Conservation (phyloP, 2,888 invertebrate species). For the Diogma glabrata region DNA sequence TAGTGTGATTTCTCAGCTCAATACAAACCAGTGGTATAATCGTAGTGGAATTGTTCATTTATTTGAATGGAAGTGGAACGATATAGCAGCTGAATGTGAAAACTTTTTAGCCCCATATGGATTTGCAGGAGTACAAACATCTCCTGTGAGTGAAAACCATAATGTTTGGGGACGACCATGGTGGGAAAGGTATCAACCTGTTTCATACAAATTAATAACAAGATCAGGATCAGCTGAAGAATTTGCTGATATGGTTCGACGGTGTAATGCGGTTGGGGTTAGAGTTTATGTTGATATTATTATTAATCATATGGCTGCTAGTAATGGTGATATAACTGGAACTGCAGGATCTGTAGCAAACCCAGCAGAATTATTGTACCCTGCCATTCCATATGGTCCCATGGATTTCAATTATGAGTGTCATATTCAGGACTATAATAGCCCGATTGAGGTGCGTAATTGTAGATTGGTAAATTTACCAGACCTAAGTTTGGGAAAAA, state of each 20-base stretch:
- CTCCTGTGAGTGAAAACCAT: slow-evolving; percentile 47
- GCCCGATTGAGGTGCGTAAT: slow-evolving; percentile 39
- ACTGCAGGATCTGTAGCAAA: slow-evolving; percentile 35
- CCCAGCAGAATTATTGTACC: slow-evolving; percentile 37
- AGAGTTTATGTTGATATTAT: slow-evolving; percentile 64
- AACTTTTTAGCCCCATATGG: slow-evolving; percentile 52
- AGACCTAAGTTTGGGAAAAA: slow-evolving; percentile 40
- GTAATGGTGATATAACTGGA: slow-evolving; percentile 24
- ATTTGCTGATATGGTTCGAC: slow-evolving; percentile 59
- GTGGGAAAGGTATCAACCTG: slow-evolving; percentile 77
- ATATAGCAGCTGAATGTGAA: slow-evolving; percentile 59
- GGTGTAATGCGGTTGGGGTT: slow-evolving; percentile 67
- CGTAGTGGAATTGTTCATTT: slow-evolving; percentile 50
- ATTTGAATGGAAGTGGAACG: slow-evolving; percentile 73
- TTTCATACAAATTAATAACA: slow-evolving; percentile 61
- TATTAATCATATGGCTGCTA: slow-evolving; percentile 63
- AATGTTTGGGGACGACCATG: slow-evolving; percentile 51
- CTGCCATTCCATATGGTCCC: slow-evolving; percentile 42
- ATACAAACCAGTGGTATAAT: slow-evolving; percentile 38
- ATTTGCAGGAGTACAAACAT: slow-evolving; percentile 45
- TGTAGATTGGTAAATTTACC: slow-evolving; percentile 34
- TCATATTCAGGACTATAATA: slow-evolving; percentile 38
- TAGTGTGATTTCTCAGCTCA: slow-evolving; percentile 23
- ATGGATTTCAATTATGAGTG: slow-evolving; percentile 44
- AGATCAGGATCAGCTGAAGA: slow-evolving; percentile 59